Evolutionary conservation across 2,797 vertebrate genomes (phyloP).

Genomic region (Syndactyla subalaris): DNA sequence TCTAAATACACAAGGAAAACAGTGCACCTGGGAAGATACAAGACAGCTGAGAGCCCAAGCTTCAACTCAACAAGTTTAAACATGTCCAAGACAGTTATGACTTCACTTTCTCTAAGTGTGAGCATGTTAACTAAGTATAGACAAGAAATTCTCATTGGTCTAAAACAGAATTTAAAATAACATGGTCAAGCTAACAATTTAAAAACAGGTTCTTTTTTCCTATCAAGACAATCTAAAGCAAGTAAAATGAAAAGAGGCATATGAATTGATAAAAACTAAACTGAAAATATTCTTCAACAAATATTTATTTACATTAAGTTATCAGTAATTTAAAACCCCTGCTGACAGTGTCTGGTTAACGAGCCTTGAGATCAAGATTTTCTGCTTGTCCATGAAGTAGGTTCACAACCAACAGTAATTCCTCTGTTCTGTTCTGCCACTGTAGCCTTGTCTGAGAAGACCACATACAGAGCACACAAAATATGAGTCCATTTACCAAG

Average conservation of each 20-base stretch:
- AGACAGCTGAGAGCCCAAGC: not conserved
- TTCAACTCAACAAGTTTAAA: constrained; percentile 6
- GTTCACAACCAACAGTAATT: not conserved
- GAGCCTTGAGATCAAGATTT: constrained; percentile 7
- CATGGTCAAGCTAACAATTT: not conserved
- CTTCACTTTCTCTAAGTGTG: not conserved
- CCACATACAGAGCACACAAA: not conserved
- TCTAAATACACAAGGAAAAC: not conserved
- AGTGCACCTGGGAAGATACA: not conserved
- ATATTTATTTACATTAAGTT: not conserved
- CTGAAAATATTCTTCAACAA: not conserved
- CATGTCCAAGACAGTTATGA: not conserved
- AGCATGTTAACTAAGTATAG: not conserved
- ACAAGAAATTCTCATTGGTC: not conserved
- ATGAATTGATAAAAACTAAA: not conserved
- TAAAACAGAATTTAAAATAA: not conserved
- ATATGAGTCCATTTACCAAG: not conserved
- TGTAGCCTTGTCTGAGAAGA: not conserved
- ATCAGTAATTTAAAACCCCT: not conserved
- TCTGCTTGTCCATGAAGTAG: not conserved
- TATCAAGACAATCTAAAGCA: not conserved
- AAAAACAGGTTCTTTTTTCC: not conserved
- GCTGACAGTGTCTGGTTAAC: not conserved
- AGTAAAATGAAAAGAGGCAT: not conserved
- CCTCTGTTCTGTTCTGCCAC: not conserved